Conservation (phyloP, 2,797 vertebrate genomes). For the Menidia menidia region DNA sequence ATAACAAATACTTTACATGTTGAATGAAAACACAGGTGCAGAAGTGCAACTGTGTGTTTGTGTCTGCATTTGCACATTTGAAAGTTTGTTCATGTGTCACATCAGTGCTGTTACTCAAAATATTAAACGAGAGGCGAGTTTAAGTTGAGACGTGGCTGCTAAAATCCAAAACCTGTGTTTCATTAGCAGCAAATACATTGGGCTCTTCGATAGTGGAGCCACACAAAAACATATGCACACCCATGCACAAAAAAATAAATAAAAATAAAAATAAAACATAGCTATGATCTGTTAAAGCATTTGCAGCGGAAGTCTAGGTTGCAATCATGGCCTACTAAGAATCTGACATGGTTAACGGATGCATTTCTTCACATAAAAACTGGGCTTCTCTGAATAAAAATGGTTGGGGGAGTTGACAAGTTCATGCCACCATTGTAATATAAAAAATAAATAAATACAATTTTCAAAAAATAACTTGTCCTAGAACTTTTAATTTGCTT, state of each 20-base stretch:
- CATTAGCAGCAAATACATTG: slow-evolving; percentile 24
- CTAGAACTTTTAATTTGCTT: neutral
- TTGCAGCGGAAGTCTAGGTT: slow-evolving; percentile 34
- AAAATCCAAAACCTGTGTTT: slow-evolving; percentile 43
- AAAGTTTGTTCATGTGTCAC: slow-evolving; percentile 11
- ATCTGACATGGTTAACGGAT: slow-evolving; percentile 14
- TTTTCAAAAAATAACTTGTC: too few relatives aligned
- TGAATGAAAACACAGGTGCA: slow-evolving; percentile 33
- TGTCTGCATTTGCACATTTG: slow-evolving; percentile 7
- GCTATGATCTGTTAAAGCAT: slow-evolving; percentile 17
- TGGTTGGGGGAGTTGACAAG: too few relatives aligned
- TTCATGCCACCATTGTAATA: too few relatives aligned
- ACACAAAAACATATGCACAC: slow-evolving; percentile 48
- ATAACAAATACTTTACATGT: slow-evolving; percentile 30
- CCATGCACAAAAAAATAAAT: slow-evolving; percentile 12
- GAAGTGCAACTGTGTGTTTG: slow-evolving; percentile 14
- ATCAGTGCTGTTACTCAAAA: slow-evolving; percentile 45
- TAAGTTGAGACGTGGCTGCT: slow-evolving; percentile 38
- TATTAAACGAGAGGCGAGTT: slow-evolving; percentile 42
- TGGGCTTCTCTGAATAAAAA: too few relatives aligned
- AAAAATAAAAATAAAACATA: neutral
- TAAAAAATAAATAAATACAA: too few relatives aligned
- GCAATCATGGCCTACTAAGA: neutral
- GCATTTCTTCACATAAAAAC: too few relatives aligned
- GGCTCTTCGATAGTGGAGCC: slow-evolving; percentile 50